Evolutionary conservation across 2,797 vertebrate species (phyloP).

Genomic region (Pseudopleuronectes americanus): DNA sequence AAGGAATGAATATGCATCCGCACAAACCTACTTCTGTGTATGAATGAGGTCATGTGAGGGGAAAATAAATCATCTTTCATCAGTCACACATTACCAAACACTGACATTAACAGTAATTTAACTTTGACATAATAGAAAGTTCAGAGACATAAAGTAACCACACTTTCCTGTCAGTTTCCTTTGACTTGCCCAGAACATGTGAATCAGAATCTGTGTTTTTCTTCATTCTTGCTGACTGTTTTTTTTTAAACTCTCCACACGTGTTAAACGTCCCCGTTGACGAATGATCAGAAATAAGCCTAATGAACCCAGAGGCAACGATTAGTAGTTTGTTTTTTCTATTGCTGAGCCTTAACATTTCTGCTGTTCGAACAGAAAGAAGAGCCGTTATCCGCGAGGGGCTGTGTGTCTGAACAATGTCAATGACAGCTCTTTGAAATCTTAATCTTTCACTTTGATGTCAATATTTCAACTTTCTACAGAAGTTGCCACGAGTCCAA

Average conservation of each 20-base stretch:
- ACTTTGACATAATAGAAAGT: constrained; percentile 64
- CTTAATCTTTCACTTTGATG: neutral
- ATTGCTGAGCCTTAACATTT: neutral
- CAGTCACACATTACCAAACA: constrained; percentile 43
- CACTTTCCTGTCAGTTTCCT: constrained; percentile 69
- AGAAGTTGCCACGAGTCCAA: too few relatives aligned
- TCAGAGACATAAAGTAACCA: constrained; percentile 64
- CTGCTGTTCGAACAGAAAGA: neutral
- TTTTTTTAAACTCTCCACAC: neutral
- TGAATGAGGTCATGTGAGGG: constrained; percentile 61
- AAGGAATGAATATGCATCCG: constrained; percentile 29
- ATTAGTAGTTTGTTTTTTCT: neutral
- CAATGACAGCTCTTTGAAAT: neutral
- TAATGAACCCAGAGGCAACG: constrained; percentile 3
- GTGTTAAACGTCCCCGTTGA: constrained; percentile 47
- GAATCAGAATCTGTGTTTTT: constrained; percentile 55
- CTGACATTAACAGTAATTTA: constrained; percentile 62
- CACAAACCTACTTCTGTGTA: constrained; percentile 31
- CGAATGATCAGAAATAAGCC: constrained; percentile 24
- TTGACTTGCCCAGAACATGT: constrained; percentile 57
- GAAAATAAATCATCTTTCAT: constrained; percentile 40
- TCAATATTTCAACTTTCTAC: neutral
- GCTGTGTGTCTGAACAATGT: neutral
- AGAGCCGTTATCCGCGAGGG: neutral
- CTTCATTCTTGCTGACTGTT: constrained; percentile 6